phyloP scores from a whole-genome alignment of 2,888 invertebrate genomes.

The Smittia aterrima region DNA sequence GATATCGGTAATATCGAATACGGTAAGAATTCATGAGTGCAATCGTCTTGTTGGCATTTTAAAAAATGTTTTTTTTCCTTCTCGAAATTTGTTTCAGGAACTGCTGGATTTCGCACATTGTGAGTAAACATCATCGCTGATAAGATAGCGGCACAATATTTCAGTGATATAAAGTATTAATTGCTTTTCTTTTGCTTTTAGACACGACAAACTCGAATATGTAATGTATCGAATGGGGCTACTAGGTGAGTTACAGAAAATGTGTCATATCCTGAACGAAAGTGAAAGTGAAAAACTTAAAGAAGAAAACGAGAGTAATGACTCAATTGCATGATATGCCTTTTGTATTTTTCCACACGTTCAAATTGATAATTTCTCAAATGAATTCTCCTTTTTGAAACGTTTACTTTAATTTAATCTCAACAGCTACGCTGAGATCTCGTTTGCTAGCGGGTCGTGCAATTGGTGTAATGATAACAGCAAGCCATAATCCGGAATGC shows the following conservation, averaged over 20 bases:
- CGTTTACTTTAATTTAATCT: too few relatives aligned
- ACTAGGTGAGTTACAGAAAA: too few relatives aligned
- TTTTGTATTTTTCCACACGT: too few relatives aligned
- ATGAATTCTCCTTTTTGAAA: too few relatives aligned
- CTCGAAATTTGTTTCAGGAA: constrained; percentile 56
- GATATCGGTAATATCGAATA: constrained; percentile 45
- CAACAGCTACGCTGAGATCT: constrained; percentile 87
- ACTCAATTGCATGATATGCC: too few relatives aligned
- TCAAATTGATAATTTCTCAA: too few relatives aligned
- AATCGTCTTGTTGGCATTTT: constrained; percentile 20
- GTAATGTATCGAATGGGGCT: constrained; percentile 94
- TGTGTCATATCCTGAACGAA: too few relatives aligned
- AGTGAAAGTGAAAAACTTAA: too few relatives aligned
- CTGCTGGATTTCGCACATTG: constrained; percentile 82
- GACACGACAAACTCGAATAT: constrained; percentile 81
- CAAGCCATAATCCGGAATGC: constrained; percentile 94
- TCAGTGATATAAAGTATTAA: not conserved
- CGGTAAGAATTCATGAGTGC: too few relatives aligned
- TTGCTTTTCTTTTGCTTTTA: constrained; percentile 55
- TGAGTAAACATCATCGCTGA: constrained; percentile 52
- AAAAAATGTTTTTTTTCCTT: not conserved
- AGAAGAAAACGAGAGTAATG: too few relatives aligned
- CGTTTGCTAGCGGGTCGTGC: constrained; percentile 78
- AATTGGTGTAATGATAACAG: constrained; percentile 98
- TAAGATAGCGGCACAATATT: constrained; percentile 5